Conservation (phyloP, 53 echinoderm and acorn worm species). For the Holothuria scabra region DNA sequence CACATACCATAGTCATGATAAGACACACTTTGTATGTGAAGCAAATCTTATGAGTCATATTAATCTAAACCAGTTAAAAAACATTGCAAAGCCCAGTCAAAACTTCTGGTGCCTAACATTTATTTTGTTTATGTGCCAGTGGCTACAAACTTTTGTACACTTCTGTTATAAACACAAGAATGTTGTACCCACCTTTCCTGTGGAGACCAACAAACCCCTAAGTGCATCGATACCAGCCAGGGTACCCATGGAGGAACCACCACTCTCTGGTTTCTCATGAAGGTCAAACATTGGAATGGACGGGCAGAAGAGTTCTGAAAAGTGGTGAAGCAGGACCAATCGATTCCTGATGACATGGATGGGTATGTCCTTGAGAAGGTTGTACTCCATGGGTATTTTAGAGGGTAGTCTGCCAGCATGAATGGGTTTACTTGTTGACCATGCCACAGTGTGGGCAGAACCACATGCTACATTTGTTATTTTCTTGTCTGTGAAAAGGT, state of each 20-base stretch:
- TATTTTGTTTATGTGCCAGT: too few relatives aligned
- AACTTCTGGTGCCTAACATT: too few relatives aligned
- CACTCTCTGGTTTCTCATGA: slow-evolving; percentile 64
- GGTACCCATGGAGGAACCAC: slow-evolving; percentile 59
- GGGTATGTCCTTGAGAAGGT: slow-evolving; percentile 83
- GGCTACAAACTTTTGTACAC: too few relatives aligned
- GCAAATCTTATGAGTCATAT: too few relatives aligned
- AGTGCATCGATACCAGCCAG: slow-evolving; percentile 95
- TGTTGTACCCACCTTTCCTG: slow-evolving; percentile 77
- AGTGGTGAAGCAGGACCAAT: slow-evolving; percentile 90
- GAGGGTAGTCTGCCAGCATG: slow-evolving; percentile 88
- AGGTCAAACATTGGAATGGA: slow-evolving; percentile 99
- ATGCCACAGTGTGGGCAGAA: slow-evolving; percentile 97
- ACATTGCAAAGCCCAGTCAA: too few relatives aligned
- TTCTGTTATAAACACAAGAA: background rate
- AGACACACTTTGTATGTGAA: too few relatives aligned
- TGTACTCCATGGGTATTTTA: slow-evolving; percentile 96
- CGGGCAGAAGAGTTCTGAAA: slow-evolving; percentile 99
- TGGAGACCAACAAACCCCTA: slow-evolving; percentile 88
- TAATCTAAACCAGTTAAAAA: too few relatives aligned
- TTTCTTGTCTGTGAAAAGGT: slow-evolving; percentile 85
- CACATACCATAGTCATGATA: too few relatives aligned
- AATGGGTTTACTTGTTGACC: slow-evolving; percentile 98
- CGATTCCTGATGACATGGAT: slow-evolving; percentile 92
- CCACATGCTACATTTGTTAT: slow-evolving; percentile 98